These are phyloP conservation scores for Sussaba pulchella DNA, from an alignment of 2,888 invertebrate genomes.

Conservation along the genomic window DNA sequence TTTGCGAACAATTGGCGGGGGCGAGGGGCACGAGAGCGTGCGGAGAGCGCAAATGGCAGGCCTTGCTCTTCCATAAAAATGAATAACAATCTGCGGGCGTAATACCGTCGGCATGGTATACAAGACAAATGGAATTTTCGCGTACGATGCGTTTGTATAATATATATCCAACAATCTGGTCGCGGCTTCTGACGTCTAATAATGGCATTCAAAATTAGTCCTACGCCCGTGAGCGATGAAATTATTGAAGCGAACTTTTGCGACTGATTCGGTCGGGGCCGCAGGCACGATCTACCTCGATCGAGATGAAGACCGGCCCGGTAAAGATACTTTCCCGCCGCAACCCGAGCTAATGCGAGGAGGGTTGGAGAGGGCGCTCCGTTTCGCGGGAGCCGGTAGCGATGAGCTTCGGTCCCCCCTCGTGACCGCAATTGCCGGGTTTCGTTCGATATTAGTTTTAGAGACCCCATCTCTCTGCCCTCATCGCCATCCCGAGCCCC, in stretches of 20 bases:
- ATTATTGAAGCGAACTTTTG: slow-evolving; percentile 59
- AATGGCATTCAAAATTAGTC: slow-evolving; percentile 84
- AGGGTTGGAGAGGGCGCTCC: slow-evolving; percentile 24
- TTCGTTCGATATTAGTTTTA: slow-evolving; percentile 83
- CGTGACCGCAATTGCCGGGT: slow-evolving; percentile 81
- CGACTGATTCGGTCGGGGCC: slow-evolving; percentile 46
- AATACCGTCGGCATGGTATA: slow-evolving; percentile 40
- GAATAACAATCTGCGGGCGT: slow-evolving; percentile 18
- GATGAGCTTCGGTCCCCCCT: slow-evolving; percentile 54
- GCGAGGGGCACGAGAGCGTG: slow-evolving; percentile 30
- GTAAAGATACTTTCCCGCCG: slow-evolving; percentile 50
- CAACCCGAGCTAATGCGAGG: neutral
- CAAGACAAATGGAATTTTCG: slow-evolving; percentile 17
- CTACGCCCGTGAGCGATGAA: slow-evolving; percentile 71
- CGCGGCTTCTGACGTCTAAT: slow-evolving; percentile 82
- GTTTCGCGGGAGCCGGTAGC: slow-evolving; percentile 62
- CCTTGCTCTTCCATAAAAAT: slow-evolving; percentile 23
- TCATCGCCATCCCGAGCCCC: slow-evolving; percentile 50
- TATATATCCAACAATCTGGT: slow-evolving; percentile 35
- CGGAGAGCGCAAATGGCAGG: slow-evolving; percentile 25
- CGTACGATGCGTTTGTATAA: neutral
- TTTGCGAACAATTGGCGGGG: slow-evolving; percentile 43
- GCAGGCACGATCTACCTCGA: slow-evolving; percentile 42
- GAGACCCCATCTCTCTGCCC: slow-evolving; percentile 67
- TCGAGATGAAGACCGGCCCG: slow-evolving; percentile 64